Evolutionary conservation across 2,888 invertebrate genomes (phyloP), one percentile per base, ranked within the genome.

Genomic region (Scaptomyza reducta): DNA sequence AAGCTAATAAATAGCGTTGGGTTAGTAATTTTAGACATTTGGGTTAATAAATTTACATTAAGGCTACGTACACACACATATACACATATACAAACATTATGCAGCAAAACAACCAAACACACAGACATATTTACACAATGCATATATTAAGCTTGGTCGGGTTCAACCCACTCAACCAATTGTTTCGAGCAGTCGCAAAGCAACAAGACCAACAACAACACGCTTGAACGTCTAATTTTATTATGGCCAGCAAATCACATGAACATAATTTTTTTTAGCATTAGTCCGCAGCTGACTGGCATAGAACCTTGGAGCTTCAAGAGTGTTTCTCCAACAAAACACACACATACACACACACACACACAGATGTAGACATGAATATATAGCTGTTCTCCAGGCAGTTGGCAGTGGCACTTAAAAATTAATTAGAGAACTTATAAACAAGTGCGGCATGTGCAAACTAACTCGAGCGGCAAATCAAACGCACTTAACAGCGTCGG

Each of bases 341-440:
- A 59, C 45, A 16, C 11, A 29, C 18, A 42, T 3, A 16, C 27
- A 35, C 16, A 29, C 6, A 54, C 10, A 42, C 4, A 27, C 3
- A 25, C 13, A 27, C 10, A n/a, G 13, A 18, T 0, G 3, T 4
- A 22, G 42, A 49, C n/a, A 16, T 38, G 45, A 42, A 27, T 60
- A 46, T 40, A 46, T 33, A 31, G 79, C 60, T 70, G 79, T 82
- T 69, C 87, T 77, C 66, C 76, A 77, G 86, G 74, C 86, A 78
- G 88, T 82, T 79, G 78, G 83, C 88, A 79, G 69, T 62, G 73
- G 82, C 86, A 84, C 84, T 84, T 84, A 83, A 84, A 84, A 84
- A 84, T 87, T 84, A 84, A 84, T 84, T 84, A 84, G 84, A 84
- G 88, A 84, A 84, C 84, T 84, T 86, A 87, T 82, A 87, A 83